A percentile compares a stretch with the other conserved stretches of the same genome.
These are phyloP conservation scores for Paraplagusia blochii DNA, from an alignment of 2,113 vertebrate species.

Conservation along the genomic window DNA sequence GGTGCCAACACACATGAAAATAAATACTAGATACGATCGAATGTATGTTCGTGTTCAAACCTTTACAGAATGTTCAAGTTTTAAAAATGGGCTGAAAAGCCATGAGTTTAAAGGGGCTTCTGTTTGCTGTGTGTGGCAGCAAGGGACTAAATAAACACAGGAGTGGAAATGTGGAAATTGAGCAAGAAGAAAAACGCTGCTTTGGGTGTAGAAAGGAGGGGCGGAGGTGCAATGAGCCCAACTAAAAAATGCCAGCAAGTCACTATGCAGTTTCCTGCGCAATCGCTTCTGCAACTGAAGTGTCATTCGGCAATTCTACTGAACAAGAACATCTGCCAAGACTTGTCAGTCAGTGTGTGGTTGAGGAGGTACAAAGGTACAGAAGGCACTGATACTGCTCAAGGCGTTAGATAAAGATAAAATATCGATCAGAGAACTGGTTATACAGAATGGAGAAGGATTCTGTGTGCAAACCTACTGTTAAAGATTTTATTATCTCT, in stretches of 20 bases:
- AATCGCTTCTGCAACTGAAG: conserved; percentile 39
- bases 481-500: too few relatives aligned
- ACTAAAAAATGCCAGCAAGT: conserved; percentile 46
- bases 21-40: too few relatives aligned
- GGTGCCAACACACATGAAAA: too few relatives aligned
- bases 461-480: not conserved
- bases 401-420: not conserved
- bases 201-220: not conserved
- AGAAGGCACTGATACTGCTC: conserved; percentile 3
- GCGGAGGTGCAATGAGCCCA: conserved; percentile 15
- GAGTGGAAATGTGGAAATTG: conserved; percentile 20
- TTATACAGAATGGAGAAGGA: too few relatives aligned
- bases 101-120: conserved; percentile 1
- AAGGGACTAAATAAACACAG: conserved; percentile 16
- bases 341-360: conserved; percentile 18
- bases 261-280: conserved; percentile 34
- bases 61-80: not conserved
- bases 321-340: conserved; percentile 25
- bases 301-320: conserved; percentile 52
- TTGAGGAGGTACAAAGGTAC: conserved; percentile 8
- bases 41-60: too few relatives aligned
- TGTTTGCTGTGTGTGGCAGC: not conserved
- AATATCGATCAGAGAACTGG: not conserved
- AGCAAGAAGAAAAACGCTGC: conserved; percentile 14
- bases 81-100: not conserved